These are phyloP conservation scores for Zonitis immaculata DNA, from an alignment of 2,888 invertebrate species.

Conservation along the genomic window DNA sequence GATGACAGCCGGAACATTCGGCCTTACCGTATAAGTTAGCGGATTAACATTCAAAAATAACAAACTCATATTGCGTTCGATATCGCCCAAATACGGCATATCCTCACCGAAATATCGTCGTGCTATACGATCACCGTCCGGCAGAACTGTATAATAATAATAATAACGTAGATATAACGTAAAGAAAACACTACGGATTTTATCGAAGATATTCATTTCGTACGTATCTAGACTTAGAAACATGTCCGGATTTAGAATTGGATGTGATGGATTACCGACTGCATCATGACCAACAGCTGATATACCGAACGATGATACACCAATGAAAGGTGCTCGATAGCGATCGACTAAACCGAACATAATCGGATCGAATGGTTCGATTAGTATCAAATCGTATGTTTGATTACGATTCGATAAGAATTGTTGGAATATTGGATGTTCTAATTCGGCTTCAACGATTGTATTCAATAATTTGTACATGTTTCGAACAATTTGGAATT, in stretches of 20 bases:
- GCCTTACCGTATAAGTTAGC: slow-evolving; percentile 35
- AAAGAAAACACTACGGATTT: slow-evolving; percentile 18
- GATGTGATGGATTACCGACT: neutral
- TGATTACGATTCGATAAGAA: too few species aligned
- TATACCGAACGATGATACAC: too few species aligned
- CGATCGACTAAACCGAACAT: too few species aligned
- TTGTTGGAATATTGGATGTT: too few species aligned
- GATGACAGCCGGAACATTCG: slow-evolving; percentile 38
- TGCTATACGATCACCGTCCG: slow-evolving; percentile 32
- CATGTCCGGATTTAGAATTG: slow-evolving; percentile 9
- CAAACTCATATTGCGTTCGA: slow-evolving; percentile 39
- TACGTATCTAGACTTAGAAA: slow-evolving; percentile 2
- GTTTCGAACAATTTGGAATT: too few species aligned
- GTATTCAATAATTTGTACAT: too few species aligned
- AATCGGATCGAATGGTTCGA: too few species aligned
- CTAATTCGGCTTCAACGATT: too few species aligned
- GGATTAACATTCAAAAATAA: slow-evolving; percentile 40
- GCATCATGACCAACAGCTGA: neutral
- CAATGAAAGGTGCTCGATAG: too few species aligned
- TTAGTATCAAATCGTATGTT: too few species aligned
- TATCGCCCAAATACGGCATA: slow-evolving; percentile 38
- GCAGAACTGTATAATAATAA: slow-evolving; percentile 20
- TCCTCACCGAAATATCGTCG: slow-evolving; percentile 40
- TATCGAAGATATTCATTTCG: slow-evolving; percentile 7
- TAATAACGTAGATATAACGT: too few species aligned